A percentile compares a stretch with the other conserved stretches of the same genome.
phyloP scores from a whole-genome alignment of 2,113 vertebrate genomes.

The Podocnemis expansa region DNA sequence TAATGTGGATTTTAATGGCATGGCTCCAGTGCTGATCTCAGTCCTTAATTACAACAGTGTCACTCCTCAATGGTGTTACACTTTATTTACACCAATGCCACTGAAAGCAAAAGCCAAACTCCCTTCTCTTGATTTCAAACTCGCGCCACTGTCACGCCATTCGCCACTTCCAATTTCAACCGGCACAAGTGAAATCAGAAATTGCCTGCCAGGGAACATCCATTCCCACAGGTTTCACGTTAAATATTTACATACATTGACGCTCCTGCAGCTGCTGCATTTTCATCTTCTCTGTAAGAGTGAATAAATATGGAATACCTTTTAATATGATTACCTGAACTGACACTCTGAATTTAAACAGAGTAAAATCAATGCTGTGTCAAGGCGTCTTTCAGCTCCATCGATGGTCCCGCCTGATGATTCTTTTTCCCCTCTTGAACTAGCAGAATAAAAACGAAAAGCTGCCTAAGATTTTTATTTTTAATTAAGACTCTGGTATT shows the following conservation, averaged over 20 bases:
- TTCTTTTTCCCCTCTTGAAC: slow-evolving; percentile 59
- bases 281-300: neutral
- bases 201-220: neutral
- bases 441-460: slow-evolving; percentile 68
- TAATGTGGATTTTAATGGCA: neutral
- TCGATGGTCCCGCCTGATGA: slow-evolving; percentile 32
- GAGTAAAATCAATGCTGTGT: slow-evolving; percentile 45
- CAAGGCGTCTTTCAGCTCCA: slow-evolving; percentile 35
- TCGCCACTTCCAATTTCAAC: neutral
- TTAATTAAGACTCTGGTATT: slow-evolving; percentile 76
- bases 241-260: neutral
- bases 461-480: slow-evolving; percentile 46
- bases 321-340: neutral
- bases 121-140: neutral
- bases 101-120: neutral
- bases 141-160: neutral
- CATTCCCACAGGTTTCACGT: neutral
- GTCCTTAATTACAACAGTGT: neutral
- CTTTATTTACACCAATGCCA: neutral
- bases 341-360: slow-evolving; percentile 1
- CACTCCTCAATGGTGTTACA: neutral
- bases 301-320: neutral
- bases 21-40: too few relatives aligned
- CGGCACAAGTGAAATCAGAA: neutral
- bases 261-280: neutral